Conservation (phyloP, 2,113 vertebrate species). For the Oryzias javanicus region DNA sequence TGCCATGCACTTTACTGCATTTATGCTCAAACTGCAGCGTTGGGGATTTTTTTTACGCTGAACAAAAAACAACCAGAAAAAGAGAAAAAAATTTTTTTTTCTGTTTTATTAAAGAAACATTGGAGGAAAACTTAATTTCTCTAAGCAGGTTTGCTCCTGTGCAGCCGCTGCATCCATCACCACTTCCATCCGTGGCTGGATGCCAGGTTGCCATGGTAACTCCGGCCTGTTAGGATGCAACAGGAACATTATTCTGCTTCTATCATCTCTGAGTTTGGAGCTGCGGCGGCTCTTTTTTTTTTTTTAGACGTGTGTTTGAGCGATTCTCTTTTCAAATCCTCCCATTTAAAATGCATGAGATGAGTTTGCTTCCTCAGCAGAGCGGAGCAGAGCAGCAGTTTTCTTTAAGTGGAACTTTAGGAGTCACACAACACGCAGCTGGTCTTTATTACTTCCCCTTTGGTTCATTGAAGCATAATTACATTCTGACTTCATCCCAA, state of each 20-base stretch:
- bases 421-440: slow-evolving; percentile 78
- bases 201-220: slow-evolving; percentile 73
- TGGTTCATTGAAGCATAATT: slow-evolving; percentile 84
- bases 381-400: slow-evolving; percentile 57
- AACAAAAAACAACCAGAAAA: too few relatives aligned
- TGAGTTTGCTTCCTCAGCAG: slow-evolving; percentile 50
- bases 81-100: too few relatives aligned
- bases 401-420: slow-evolving; percentile 75
- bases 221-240: slow-evolving; percentile 60
- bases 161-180: slow-evolving; percentile 20
- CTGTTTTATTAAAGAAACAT: too few relatives aligned
- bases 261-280: slow-evolving; percentile 70
- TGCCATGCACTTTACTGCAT: not conserved
- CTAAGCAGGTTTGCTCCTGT: too few relatives aligned
- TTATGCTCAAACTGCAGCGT: not conserved
- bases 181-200: slow-evolving; percentile 65
- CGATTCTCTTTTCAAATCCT: slow-evolving; percentile 35
- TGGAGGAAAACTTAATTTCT: too few relatives aligned
- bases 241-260: slow-evolving; percentile 67
- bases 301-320: slow-evolving; percentile 45
- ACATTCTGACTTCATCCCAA: slow-evolving; percentile 84
- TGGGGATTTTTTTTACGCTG: too few relatives aligned
- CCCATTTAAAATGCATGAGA: slow-evolving; percentile 48
- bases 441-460: slow-evolving; percentile 83
- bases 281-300: slow-evolving; percentile 32